A percentile compares a stretch with the other conserved stretches of the same genome.
Conservation (phyloP, 1,140 invertebrate species). For the Lordiphosa stackelbergi region DNA sequence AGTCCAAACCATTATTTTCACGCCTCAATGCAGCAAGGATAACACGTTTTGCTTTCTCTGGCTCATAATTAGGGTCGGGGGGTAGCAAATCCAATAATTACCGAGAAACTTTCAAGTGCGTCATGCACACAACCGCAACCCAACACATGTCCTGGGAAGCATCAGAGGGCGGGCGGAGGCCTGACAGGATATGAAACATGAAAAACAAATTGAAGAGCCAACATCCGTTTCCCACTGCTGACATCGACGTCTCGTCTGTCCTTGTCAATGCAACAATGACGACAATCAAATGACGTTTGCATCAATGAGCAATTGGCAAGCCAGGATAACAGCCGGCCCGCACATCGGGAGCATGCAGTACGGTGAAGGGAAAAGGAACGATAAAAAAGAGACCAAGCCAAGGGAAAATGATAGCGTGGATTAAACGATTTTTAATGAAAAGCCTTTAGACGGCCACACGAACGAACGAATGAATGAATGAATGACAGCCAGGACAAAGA, state of each 20-base stretch:
- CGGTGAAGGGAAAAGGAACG: neutral
- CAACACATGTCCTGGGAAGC: slow-evolving; percentile 46
- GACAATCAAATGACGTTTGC: slow-evolving; percentile 76
- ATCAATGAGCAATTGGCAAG: slow-evolving; percentile 72
- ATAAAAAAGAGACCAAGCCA: slow-evolving; percentile 18
- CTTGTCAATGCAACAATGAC: slow-evolving; percentile 68
- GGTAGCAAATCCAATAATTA: slow-evolving; percentile 63
- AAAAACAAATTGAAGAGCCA: slow-evolving; percentile 70
- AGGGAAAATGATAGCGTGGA: slow-evolving; percentile 67
- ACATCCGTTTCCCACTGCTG: slow-evolving; percentile 42
- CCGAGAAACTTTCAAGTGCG: slow-evolving; percentile 41
- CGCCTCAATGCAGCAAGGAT: slow-evolving; percentile 1
- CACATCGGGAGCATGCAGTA: neutral
- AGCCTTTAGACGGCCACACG: slow-evolving; percentile 57
- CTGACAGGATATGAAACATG: slow-evolving; percentile 60
- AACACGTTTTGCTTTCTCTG: slow-evolving; percentile 12
- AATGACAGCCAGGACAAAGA: slow-evolving; percentile 36
- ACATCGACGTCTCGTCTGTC: slow-evolving; percentile 36
- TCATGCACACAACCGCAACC: slow-evolving; percentile 46
- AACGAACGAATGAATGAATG: slow-evolving; percentile 40
- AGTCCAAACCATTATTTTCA: neutral
- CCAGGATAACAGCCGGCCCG: slow-evolving; percentile 26
- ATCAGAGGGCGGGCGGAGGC: slow-evolving; percentile 4
- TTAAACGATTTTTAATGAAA: slow-evolving; percentile 77
- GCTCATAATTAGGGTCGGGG: slow-evolving; percentile 47